These are phyloP conservation scores for Trinectes maculatus DNA, from an alignment of 2,113 vertebrate species.

Conservation along the genomic window DNA sequence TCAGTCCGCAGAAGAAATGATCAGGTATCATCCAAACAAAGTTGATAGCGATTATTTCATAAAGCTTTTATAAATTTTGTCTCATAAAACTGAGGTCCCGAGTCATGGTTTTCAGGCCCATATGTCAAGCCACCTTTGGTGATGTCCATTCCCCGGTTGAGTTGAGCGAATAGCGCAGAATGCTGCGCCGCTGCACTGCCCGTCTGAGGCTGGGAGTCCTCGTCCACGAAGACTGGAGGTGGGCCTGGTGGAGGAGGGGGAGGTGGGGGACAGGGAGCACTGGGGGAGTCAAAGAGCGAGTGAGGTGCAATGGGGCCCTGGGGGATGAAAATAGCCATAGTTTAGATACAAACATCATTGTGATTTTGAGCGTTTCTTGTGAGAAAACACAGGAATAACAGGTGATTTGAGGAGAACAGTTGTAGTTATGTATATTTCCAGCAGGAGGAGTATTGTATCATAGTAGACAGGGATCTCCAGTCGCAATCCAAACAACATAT, in stretches of 20 bases:
- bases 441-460: slow-evolving; percentile 58
- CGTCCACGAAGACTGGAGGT: slow-evolving; percentile 72
- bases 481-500: not conserved
- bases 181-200: slow-evolving; percentile 77
- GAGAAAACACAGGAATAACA: not conserved
- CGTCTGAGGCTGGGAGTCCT: slow-evolving; percentile 70
- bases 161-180: slow-evolving; percentile 91
- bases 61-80: too few species aligned
- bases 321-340: too few species aligned
- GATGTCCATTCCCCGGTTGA: slow-evolving; percentile 94
- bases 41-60: too few species aligned
- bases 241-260: slow-evolving; percentile 84
- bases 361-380: too few species aligned
- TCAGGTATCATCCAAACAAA: too few species aligned
- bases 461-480: not conserved
- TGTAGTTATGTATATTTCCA: slow-evolving; percentile 32
- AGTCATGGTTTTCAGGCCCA: too few species aligned
- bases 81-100: too few species aligned
- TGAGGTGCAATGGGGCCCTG: slow-evolving; percentile 64
- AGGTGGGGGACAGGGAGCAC: slow-evolving; percentile 77
- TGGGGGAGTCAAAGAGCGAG: too few species aligned
- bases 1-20: too few species aligned
- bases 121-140: slow-evolving; percentile 86
- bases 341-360: too few species aligned
- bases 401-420: not conserved